Percentiles rank a stretch among this genome's conserved stretches.
These are phyloP conservation scores for Heliocidaris tuberculata DNA, from an alignment of 35 echinoderm and acorn worm genomes.

Conservation along the genomic window DNA sequence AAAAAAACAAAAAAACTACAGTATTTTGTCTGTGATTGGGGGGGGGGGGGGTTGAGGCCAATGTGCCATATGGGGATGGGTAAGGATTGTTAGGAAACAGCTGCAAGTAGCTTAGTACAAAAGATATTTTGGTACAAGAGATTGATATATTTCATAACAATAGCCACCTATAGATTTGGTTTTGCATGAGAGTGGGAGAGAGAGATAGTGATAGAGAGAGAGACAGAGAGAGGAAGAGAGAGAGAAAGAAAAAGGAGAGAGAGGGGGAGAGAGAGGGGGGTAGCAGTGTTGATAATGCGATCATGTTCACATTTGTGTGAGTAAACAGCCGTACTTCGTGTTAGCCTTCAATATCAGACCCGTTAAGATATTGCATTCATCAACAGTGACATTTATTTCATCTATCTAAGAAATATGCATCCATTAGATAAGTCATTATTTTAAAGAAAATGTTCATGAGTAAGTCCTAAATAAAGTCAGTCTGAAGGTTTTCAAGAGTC, in stretches of 20 bases:
- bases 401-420: too few relatives aligned
- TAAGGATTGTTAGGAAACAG: not conserved
- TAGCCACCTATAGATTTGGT: not conserved
- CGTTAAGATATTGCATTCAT: not conserved
- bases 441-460: too few relatives aligned
- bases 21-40: too few relatives aligned
- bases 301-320: conserved; percentile 1
- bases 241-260: not conserved
- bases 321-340: not conserved
- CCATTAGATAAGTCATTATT: too few relatives aligned
- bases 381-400: not conserved
- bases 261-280: too few relatives aligned
- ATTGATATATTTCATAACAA: not conserved
- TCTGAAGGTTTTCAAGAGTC: too few relatives aligned
- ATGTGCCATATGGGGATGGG: not conserved
- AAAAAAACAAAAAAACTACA: too few relatives aligned
- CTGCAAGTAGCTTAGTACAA: not conserved
- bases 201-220: not conserved
- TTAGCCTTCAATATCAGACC: not conserved
- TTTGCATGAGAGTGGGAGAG: too few relatives aligned
- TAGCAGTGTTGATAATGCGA: not conserved
- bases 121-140: not conserved
- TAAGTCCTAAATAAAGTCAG: too few relatives aligned
- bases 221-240: not conserved
- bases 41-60: too few relatives aligned